phyloP scores from a whole-genome alignment of 2,797 vertebrate species.

The Erethizon dorsatum region DNA sequence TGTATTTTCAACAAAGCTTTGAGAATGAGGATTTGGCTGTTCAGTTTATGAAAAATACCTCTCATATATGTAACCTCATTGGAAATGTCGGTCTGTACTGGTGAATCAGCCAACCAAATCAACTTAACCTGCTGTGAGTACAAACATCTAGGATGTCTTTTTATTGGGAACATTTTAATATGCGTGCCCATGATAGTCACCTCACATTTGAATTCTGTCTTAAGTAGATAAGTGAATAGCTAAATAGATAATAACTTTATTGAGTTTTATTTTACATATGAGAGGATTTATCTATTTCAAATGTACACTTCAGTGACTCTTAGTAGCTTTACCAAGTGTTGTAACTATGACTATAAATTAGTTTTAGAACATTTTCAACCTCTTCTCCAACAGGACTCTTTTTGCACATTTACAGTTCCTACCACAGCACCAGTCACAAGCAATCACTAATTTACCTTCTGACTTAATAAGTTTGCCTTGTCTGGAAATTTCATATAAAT shows the following conservation, averaged over 20 bases:
- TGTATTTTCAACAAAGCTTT: not conserved
- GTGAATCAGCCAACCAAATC: not conserved
- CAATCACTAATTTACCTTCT: not conserved
- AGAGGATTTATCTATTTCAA: not conserved
- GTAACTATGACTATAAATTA: not conserved
- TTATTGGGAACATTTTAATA: not conserved
- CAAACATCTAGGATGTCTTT: not conserved
- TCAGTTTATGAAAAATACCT: not conserved
- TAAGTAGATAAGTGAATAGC: not conserved
- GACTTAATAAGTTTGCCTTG: not conserved
- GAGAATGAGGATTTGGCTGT: not conserved
- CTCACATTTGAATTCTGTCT: constrained; percentile 24
- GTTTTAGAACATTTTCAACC: not conserved
- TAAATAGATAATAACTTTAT: not conserved
- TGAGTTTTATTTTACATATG: not conserved
- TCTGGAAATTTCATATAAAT: not conserved
- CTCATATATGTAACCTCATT: not conserved
- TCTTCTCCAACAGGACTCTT: not conserved
- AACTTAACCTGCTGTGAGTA: not conserved
- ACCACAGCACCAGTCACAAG: not conserved
- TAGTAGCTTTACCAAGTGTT: not conserved
- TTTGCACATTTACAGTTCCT: not conserved
- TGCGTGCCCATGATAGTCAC: not conserved
- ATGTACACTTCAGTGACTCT: not conserved
- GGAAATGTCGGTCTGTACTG: not conserved